Conservation (phyloP, 2,797 vertebrate genomes). For the Myotis findleyi region DNA sequence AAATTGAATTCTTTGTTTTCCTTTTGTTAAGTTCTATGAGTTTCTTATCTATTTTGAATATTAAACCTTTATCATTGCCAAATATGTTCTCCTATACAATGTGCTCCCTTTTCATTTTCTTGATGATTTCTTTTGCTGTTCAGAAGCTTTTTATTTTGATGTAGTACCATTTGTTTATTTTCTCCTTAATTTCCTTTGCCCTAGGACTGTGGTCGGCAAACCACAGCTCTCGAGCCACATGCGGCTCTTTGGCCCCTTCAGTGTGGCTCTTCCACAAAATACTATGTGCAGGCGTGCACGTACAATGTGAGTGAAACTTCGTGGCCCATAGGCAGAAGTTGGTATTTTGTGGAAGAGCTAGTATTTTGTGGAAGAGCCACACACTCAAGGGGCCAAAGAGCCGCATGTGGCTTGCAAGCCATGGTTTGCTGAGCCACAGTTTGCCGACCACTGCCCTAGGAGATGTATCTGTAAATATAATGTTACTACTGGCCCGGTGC, state of each 20-base stretch:
- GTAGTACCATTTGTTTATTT: not conserved
- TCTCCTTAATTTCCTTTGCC: not conserved
- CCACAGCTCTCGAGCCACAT: too few relatives aligned
- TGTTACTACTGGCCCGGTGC: not conserved
- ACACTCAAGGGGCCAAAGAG: too few relatives aligned
- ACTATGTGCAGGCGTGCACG: fast-evolving
- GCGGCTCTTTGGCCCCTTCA: too few relatives aligned
- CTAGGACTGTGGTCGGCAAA: not conserved
- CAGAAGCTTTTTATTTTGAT: not conserved
- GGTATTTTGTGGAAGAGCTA: too few relatives aligned
- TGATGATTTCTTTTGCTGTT: not conserved
- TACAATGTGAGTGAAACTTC: too few relatives aligned
- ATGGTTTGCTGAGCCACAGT: too few relatives aligned
- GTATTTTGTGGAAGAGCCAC: too few relatives aligned
- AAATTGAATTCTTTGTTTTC: not conserved
- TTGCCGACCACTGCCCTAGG: not conserved
- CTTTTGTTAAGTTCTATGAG: not conserved
- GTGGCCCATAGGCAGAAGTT: too few relatives aligned
- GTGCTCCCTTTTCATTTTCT: not conserved
- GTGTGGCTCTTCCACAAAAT: too few relatives aligned
- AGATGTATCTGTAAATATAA: not conserved
- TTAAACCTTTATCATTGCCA: not conserved
- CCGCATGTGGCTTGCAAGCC: too few relatives aligned
- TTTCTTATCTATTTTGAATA: not conserved
- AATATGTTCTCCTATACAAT: not conserved